Base-by-base conservation (phyloP, 1,140 invertebrate genomes). In the Artemia franciscana region DNA sequence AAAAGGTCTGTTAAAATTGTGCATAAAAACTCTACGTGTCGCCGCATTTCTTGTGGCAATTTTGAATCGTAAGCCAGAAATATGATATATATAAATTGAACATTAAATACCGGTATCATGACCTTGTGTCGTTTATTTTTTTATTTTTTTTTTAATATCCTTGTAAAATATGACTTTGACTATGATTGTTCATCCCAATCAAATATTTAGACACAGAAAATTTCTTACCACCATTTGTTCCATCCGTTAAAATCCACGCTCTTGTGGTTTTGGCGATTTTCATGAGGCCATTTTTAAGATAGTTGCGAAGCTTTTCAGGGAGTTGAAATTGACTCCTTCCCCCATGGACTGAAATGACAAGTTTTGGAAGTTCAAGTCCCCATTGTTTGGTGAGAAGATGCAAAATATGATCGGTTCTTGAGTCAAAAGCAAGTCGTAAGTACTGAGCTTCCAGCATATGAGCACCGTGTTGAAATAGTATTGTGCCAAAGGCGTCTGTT, bases 361-460 rank as follows among this genome's bases (percentile, higher is more conserved):
- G 79, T 75, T 95, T 94, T 21, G 94, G 94, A 60, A 93, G 77
- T 68, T 92, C 88, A 62, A 98, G 76, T 65, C 84, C 84, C 94
- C 94, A 98, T 77, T 94, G 88, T 69, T 88, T 79, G 57, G 87
- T 91, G 66, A 98, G 80, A 58, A 98, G 77, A 68, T 93, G 86
- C 61, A 97, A 80, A 64, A 97, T 85, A 23, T 89, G 79, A 70
- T 96, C 91, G 3, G 92, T 88, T 65, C 88, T 79, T 5, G 91
- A 93, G 74, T 97, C 92, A 74, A 93, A 88, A 23, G 88, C 84
- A 58, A 97, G 75, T 63, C 91, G 80, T 3, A 95, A 84, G 72
- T 94, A 96, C 80, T 93, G 88, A 51, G 93, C 91, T 78, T 96
- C 96, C 64, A 87, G 90, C 3, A 91, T 90, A 81, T 96, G 91